phyloP scores from a whole-genome alignment of 2,888 invertebrate genomes.

The Sturmia bella region DNA sequence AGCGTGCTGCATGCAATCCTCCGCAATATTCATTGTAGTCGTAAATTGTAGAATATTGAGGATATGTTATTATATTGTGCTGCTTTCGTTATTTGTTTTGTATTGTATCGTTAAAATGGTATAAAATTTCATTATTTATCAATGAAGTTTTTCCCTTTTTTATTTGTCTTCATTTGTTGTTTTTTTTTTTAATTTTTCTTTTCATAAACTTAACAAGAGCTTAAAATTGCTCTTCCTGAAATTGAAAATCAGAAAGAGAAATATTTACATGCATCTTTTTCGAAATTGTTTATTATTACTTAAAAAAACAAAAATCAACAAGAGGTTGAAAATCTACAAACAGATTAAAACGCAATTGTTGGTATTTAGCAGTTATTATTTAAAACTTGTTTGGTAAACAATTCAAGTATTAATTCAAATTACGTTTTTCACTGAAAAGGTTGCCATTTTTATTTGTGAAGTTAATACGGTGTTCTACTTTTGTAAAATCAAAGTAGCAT shows the following conservation, averaged over 20 bases:
- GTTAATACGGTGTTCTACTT: no score
- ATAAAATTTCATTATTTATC: conserved; percentile 51
- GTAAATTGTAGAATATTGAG: conserved; percentile 42
- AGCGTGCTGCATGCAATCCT: conserved; percentile 63
- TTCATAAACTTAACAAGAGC: conserved; percentile 17
- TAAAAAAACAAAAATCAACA: background rate
- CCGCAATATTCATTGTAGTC: conserved; percentile 40
- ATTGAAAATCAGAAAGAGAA: background rate
- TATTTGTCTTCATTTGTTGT: background rate
- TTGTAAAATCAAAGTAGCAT: no score
- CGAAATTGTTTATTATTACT: conserved; percentile 20
- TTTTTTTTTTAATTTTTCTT: background rate
- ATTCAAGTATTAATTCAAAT: no score
- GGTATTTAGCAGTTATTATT: no score
- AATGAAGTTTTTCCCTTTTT: conserved; percentile 10
- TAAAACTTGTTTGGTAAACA: no score
- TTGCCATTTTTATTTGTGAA: no score
- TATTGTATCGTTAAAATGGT: conserved; percentile 40
- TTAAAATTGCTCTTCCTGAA: conserved; percentile 27
- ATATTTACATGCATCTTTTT: background rate
- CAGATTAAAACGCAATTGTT: no score
- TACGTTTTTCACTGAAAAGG: no score
- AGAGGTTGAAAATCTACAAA: no score
- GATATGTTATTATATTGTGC: conserved; percentile 23
- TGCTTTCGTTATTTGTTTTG: conserved; percentile 22